These are phyloP conservation scores for Phallusia fumigata DNA, from an alignment of 23 tunicate genomes.

Conservation along the genomic window DNA sequence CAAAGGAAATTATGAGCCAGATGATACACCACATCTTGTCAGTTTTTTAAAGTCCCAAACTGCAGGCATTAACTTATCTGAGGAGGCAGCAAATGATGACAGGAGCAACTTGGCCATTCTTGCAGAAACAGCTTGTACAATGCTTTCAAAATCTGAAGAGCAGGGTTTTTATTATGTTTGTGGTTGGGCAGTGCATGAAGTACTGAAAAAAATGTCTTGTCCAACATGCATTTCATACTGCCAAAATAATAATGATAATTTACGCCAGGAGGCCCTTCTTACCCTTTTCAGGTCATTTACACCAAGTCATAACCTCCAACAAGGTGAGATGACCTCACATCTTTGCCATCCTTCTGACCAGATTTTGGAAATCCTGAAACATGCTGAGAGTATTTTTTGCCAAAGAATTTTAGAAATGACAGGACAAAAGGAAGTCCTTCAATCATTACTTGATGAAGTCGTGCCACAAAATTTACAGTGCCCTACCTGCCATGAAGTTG, in stretches of 20 bases:
- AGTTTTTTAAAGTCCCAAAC: not conserved
- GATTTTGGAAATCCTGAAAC: too few species aligned
- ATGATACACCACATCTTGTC: not conserved
- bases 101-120: not conserved
- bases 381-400: not conserved
- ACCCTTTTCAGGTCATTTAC: constrained; percentile 1
- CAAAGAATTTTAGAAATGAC: not conserved
- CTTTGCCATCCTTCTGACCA: not conserved
- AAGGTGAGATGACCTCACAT: not conserved
- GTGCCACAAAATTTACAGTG: not conserved
- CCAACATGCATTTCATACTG: too few species aligned
- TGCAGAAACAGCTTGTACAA: not conserved
- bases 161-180: too few species aligned
- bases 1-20: too few species aligned
- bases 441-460: too few species aligned
- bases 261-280: not conserved
- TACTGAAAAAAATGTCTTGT: not conserved
- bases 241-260: too few species aligned
- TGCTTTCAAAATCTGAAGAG: too few species aligned
- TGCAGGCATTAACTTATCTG: too few species aligned
- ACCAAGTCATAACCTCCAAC: not conserved
- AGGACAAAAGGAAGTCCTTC: not conserved
- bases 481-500: not conserved
- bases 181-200: not conserved
- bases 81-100: too few species aligned